Base-by-base conservation (phyloP, 2,888 invertebrate genomes). In the Saturnia japonica region DNA sequence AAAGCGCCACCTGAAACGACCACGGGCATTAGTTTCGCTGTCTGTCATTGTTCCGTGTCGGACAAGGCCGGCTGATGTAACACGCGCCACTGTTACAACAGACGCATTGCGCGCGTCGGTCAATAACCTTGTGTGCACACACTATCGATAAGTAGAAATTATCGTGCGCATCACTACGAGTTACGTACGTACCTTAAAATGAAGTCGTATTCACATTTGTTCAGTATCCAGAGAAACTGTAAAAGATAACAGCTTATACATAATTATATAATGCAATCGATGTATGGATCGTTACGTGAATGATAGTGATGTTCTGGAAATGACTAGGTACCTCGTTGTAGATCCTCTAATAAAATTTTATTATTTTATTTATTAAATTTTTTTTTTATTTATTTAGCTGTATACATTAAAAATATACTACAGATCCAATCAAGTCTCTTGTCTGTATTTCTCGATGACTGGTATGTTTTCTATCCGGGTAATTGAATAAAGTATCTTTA, bases 31-130 rank as follows among this genome's bases (percentile, higher is more conserved):
- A 74, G 77, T 78, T 76, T 78, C 78, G 77, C 72, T 69, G 73
- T 69, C 75, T 77, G 78, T 81, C 87, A 91, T 88, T 91, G 91
- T 93, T 91, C 91, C 91, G 92, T 85, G 85, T 89, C 89, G 81
- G 80, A 77, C 89, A 91, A 91, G 92, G 91, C 80, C 81, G 83
- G 88, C 90, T 93, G 93, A 93, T 91, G 93, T 90, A 93, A 93
- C 77, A 78, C 75, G 74, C 75, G 80, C 80, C 84, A 77, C 72
- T 72, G 74, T 93, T 93, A 86, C 93, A 86, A 80, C 83, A 91
- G 88, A 78, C 81, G 28, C 47, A 7, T 14, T 7, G 47, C 47
- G 6, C 19, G 73, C 79, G 77, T 72, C 88, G 93, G 93, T 92
- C 93, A 93, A 86, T 69, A 85, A 91, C 93, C 93, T 93, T 92